Percentiles rank a stretch among this genome's conserved stretches.
Conservation (phyloP, 2,113 vertebrate genomes). For the Istiophorus platypterus region DNA sequence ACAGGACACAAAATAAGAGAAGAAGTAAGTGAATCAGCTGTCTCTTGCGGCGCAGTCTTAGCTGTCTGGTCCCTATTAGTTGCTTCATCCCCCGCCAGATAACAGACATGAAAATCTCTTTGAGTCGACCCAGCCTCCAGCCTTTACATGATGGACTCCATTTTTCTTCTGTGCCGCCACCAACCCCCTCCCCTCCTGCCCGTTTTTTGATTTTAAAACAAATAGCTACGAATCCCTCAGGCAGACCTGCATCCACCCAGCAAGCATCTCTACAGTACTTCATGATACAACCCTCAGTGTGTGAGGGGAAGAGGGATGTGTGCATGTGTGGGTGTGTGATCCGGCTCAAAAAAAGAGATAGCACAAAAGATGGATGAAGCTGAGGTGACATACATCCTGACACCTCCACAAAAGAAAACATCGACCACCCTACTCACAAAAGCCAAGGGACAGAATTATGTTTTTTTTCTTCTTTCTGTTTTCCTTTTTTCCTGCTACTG, state of each 20-base stretch:
- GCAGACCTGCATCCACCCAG: constrained; percentile 17
- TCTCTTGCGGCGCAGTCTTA: constrained; percentile 67
- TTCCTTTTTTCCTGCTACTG: constrained; percentile 36
- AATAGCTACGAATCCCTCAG: constrained; percentile 62
- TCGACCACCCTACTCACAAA: constrained; percentile 67
- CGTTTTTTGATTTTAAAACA: constrained; percentile 75
- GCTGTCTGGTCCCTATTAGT: constrained; percentile 70
- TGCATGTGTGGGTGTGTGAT: constrained; percentile 11
- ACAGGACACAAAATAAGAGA: constrained; percentile 47
- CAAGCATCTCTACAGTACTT: constrained; percentile 19
- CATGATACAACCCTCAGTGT: constrained; percentile 35
- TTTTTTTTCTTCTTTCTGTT: constrained; percentile 33
- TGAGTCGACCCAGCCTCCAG: constrained; percentile 73
- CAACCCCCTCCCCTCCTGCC: constrained; percentile 5
- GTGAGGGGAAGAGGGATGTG: constrained; percentile 2
- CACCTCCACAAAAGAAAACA: constrained; percentile 76
- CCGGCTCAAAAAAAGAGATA: constrained; percentile 17
- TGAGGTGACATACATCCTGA: constrained; percentile 69
- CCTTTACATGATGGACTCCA: constrained; percentile 62
- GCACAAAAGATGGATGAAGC: constrained; percentile 66
- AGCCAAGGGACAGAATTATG: constrained; percentile 63
- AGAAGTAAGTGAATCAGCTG: constrained; percentile 68
- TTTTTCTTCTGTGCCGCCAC: constrained; percentile 56
- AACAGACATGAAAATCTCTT: constrained; percentile 79
- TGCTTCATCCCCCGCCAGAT: constrained; percentile 68